A percentile compares a stretch with the other conserved stretches of the same genome.
Conservation (phyloP, 2,888 invertebrate species). For the Philonicus albiceps region DNA sequence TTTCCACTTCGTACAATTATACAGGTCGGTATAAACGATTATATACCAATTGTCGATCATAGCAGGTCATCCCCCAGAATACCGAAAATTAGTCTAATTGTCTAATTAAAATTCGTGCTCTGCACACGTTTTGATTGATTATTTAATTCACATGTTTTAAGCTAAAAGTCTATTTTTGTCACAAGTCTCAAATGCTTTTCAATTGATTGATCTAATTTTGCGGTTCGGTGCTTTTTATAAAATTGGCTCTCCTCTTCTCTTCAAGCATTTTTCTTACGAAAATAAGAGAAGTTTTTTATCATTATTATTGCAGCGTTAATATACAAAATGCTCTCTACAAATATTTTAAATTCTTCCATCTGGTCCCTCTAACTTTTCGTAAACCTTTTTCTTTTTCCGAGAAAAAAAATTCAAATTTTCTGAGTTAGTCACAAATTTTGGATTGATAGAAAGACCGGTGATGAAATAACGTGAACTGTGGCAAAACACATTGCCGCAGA, state of each 20-base stretch:
- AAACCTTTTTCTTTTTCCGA: background rate
- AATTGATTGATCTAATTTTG: constrained; percentile 39
- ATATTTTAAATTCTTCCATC: background rate
- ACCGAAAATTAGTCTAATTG: background rate
- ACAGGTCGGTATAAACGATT: background rate
- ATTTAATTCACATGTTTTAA: constrained; percentile 6
- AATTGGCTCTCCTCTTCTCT: constrained; percentile 8
- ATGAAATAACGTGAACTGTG: background rate
- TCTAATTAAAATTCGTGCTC: constrained; percentile 23
- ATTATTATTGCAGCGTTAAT: background rate
- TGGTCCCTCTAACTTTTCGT: background rate
- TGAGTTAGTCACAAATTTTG: background rate
- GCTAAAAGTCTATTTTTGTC: background rate
- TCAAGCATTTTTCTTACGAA: background rate
- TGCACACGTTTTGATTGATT: constrained; percentile 22
- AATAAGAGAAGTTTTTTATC: background rate
- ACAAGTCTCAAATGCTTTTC: constrained; percentile 5
- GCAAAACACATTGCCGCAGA: background rate
- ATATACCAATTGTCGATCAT: background rate
- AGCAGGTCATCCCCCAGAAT: background rate
- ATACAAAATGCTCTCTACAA: background rate
- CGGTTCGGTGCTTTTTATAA: constrained; percentile 22
- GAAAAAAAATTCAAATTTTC: background rate
- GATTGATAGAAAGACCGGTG: background rate
- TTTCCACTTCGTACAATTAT: background rate